Evolutionary conservation across 2,113 vertebrate species (phyloP).

Genomic region (Kryptolebias marmoratus): DNA sequence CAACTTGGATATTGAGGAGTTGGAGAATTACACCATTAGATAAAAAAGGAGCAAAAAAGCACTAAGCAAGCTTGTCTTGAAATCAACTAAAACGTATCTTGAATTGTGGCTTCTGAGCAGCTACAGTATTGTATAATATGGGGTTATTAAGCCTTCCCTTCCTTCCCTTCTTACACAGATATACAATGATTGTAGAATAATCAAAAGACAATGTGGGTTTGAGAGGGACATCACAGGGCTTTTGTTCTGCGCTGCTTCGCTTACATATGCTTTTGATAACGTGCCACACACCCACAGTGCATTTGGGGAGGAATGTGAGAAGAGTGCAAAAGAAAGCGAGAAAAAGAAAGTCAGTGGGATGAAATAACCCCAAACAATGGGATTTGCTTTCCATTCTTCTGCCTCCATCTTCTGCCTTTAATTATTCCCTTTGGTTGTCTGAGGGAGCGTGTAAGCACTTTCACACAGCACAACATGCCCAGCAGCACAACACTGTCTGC

Average conservation of each 20-base stretch:
- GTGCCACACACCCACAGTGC: constrained; percentile 72
- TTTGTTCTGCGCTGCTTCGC: constrained; percentile 75
- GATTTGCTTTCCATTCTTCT: constrained; percentile 81
- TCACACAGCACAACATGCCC: constrained; percentile 79
- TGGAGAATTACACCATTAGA: constrained; percentile 89
- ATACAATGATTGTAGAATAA: constrained; percentile 79
- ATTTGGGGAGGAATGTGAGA: constrained; percentile 73
- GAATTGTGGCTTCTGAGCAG: constrained; percentile 79
- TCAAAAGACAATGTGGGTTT: constrained; percentile 79
- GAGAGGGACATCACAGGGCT: constrained; percentile 77
- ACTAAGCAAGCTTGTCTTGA: constrained; percentile 71
- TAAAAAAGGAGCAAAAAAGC: constrained; percentile 74
- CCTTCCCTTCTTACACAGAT: constrained; percentile 63
- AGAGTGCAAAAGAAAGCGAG: constrained; percentile 69
- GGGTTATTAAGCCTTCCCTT: constrained; percentile 90
- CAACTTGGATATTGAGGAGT: constrained; percentile 89
- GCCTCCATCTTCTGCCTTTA: constrained; percentile 80
- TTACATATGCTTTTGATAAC: constrained; percentile 79
- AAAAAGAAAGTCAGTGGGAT: constrained; percentile 76
- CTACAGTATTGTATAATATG: constrained; percentile 80
- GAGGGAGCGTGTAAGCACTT: constrained; percentile 79
- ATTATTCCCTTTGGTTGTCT: constrained; percentile 85
- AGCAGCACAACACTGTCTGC: constrained; percentile 76
- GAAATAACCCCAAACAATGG: constrained; percentile 82
- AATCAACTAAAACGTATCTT: constrained; percentile 86